These are phyloP conservation scores for Drosophila lowei DNA, from an alignment of 1,140 invertebrate genomes.

Conservation along the genomic window DNA sequence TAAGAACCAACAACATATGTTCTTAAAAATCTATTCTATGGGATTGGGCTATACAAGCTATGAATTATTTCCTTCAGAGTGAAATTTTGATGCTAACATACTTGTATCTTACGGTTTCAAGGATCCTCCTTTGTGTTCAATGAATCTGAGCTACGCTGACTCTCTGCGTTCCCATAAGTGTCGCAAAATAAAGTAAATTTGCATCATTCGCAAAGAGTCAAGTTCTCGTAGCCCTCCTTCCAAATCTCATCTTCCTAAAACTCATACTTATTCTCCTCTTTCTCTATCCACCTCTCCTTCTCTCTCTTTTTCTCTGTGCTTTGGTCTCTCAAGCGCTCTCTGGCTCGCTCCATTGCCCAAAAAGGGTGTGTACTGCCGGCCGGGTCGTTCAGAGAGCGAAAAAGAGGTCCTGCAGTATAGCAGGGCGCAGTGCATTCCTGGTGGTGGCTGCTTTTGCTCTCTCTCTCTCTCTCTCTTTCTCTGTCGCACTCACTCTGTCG, in stretches of 20 bases:
- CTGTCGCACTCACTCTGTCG: conserved; percentile 5
- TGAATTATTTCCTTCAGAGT: too few relatives aligned
- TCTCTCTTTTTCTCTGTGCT: not conserved
- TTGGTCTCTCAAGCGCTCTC: conserved; percentile 8
- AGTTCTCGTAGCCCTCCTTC: conserved; percentile 7
- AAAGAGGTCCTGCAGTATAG: conserved; percentile 19
- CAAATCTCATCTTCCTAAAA: too few relatives aligned
- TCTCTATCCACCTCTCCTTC: not conserved
- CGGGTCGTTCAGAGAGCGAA: conserved; percentile 10
- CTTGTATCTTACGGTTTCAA: too few relatives aligned
- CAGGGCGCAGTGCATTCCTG: conserved; percentile 1
- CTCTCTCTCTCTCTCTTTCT: conserved; percentile 16
- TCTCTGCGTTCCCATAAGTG: too few relatives aligned
- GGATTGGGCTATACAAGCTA: too few relatives aligned
- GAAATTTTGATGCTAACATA: too few relatives aligned
- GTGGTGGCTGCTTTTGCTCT: conserved; percentile 24
- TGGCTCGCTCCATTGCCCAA: conserved; percentile 9
- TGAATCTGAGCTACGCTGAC: too few relatives aligned
- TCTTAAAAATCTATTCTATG: too few relatives aligned
- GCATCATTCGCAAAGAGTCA: conserved; percentile 47
- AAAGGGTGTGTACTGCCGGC: conserved; percentile 71
- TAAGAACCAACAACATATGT: too few relatives aligned
- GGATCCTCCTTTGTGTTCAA: too few relatives aligned
- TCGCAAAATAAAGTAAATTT: conserved; percentile 40
- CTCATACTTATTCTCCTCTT: not conserved